Evolutionary conservation across 2,888 invertebrate genomes (phyloP).

Genomic region (Autographa gamma): DNA sequence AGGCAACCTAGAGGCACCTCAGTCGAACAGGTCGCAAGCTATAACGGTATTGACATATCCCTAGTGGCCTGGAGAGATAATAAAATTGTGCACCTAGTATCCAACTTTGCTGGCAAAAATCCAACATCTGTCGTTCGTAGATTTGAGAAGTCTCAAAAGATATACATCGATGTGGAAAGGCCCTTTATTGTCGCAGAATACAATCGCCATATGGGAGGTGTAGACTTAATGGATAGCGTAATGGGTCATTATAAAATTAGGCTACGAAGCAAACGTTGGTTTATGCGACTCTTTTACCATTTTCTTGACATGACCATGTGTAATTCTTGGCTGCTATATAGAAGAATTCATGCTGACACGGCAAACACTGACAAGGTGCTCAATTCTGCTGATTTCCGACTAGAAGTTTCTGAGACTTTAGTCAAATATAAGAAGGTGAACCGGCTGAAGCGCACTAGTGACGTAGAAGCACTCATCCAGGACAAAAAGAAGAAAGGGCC

Average conservation of each 20-base stretch:
- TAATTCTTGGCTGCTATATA: constrained; percentile 18
- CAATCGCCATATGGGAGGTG: constrained; percentile 4
- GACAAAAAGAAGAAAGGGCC: constrained; percentile 22
- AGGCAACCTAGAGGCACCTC: constrained; percentile 12
- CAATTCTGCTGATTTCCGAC: constrained; percentile 19
- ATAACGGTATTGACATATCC: constrained; percentile 17
- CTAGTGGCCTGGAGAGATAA: constrained; percentile 36
- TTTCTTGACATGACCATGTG: constrained; percentile 20
- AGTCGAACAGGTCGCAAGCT: constrained; percentile 21
- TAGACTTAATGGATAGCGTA: constrained; percentile 17
- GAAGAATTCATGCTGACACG: constrained; percentile 14
- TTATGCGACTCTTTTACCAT: constrained; percentile 20
- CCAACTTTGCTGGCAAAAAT: constrained; percentile 35
- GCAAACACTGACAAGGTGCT: background rate
- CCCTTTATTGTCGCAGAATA: constrained; percentile 17
- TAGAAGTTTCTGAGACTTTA: constrained; percentile 21
- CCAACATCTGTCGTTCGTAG: constrained; percentile 22
- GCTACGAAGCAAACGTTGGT: constrained; percentile 21
- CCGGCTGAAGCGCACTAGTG: constrained; percentile 18
- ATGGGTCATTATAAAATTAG: constrained; percentile 24
- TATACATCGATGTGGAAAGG: constrained; percentile 13
- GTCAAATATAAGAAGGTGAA: constrained; percentile 12
- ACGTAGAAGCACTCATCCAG: constrained; percentile 18
- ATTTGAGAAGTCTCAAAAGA: constrained; percentile 20
- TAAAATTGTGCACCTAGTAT: constrained; percentile 50